Evolutionary conservation across 2,888 invertebrate genomes (phyloP), one percentile per base, ranked within the genome.

Genomic region (Aphodius sticticus): DNA sequence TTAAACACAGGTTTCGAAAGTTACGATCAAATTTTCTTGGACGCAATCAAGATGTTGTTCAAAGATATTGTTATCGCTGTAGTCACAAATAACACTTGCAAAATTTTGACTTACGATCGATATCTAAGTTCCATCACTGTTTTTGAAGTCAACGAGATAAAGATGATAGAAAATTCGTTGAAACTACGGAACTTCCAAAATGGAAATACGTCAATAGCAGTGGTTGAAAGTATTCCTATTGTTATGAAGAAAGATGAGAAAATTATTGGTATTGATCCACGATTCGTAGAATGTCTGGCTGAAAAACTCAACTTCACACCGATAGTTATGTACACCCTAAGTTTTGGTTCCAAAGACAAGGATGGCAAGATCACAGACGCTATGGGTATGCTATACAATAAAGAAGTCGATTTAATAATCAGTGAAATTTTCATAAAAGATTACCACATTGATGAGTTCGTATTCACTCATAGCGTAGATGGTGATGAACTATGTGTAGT

Each of bases 341-440:
- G 16, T 26, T 77, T 69, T 69, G 77, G 77, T 14, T 16, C 16
- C 6, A 77, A 26, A 69, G 77, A 69, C 2, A 35, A 0, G 6
- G 69, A 69, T 7, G 69, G 77, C 35, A 86, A 88, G 0, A 88
- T 84, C 12, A 87, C 84, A 69, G 90, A 90, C 3, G 88, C 87
- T 6, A 82, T 90, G 4, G 89, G 88, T 2, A 87, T 88, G 6
- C 80, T 88, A 0, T 84, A 88, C 69, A 86, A 86, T 5, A 82
- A 84, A 7, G 86, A 88, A 81, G 84, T 86, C 16, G 90, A 90
- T 80, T 85, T 90, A 0, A 86, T 87, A 2, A 84, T 89, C 78
- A 86, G 88, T 0, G 88, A 89, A 0, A 87, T 88, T 80, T 90
- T 90, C 79, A 84, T 90, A 2, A 90, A 90, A 82, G 88, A 89